A percentile compares a stretch with the other conserved stretches of the same genome.
Conservation (phyloP, 1,140 invertebrate genomes). For the Thrips palmi region DNA sequence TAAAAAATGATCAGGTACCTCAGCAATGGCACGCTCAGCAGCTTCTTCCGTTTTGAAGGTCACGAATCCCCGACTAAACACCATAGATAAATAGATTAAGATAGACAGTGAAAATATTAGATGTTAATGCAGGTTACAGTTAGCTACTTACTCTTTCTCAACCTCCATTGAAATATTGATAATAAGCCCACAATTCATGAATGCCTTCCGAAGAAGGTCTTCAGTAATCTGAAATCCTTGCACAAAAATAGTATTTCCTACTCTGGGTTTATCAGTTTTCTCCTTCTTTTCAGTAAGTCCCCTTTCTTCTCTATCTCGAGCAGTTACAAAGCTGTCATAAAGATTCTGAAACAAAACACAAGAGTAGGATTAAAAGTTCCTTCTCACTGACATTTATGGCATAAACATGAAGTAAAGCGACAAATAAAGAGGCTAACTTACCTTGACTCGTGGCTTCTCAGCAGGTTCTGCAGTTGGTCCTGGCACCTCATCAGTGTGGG, state of each 20-base stretch:
- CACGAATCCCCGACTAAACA: conserved; percentile 71
- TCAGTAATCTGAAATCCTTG: conserved; percentile 55
- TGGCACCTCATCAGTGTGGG: conserved; percentile 46
- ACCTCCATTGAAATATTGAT: conserved; percentile 78
- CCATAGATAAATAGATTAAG: conserved; percentile 19
- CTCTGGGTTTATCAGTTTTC: conserved; percentile 43
- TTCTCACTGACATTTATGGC: background rate
- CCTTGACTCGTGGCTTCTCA: conserved; percentile 15
- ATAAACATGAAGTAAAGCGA: background rate
- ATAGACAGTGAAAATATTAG: background rate
- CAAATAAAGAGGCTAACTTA: conserved; percentile 4
- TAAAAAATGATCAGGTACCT: conserved; percentile 28
- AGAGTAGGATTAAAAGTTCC: background rate
- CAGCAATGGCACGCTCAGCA: conserved; percentile 68
- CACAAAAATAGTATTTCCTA: conserved; percentile 75
- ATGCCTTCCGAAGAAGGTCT: conserved; percentile 62
- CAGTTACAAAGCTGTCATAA: conserved; percentile 77
- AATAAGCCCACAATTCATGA: conserved; percentile 58
- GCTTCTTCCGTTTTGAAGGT: conserved; percentile 81
- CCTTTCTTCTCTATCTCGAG: conserved; percentile 43
- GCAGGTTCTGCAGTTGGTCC: background rate
- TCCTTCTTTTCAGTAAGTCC: conserved; percentile 26
- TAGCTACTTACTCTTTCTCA: conserved; percentile 51
- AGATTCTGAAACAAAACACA: conserved; percentile 36
- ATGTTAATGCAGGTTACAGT: background rate